Evolutionary conservation across 2,888 invertebrate genomes (phyloP).

Genomic region (Schizaphis graminum): DNA sequence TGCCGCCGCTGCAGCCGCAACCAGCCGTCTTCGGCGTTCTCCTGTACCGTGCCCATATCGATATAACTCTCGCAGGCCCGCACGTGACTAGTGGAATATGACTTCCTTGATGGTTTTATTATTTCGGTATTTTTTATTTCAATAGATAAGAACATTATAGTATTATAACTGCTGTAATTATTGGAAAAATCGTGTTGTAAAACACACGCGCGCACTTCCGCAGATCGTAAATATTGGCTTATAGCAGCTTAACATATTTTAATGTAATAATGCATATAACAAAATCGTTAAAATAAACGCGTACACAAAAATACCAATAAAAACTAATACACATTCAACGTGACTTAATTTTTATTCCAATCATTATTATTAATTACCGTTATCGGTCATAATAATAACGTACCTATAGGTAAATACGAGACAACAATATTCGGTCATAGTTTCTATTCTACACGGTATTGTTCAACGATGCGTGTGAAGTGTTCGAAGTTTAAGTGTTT

Average conservation of each 20-base stretch:
- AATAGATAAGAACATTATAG: background rate
- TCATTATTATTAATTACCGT: background rate
- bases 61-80: background rate
- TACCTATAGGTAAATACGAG: background rate
- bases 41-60: no score
- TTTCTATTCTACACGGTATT: background rate
- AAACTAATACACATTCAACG: background rate
- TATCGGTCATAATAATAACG: background rate
- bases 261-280: background rate
- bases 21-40: background rate
- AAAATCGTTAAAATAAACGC: background rate
- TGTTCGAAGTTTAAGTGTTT: background rate
- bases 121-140: background rate
- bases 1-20: background rate
- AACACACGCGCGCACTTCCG: background rate
- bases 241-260: background rate
- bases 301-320: background rate
- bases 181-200: background rate
- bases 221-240: background rate
- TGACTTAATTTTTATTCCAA: background rate
- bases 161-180: background rate
- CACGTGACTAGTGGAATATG: background rate
- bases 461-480: background rate
- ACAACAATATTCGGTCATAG: background rate
- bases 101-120: background rate